These are phyloP conservation scores for Psephotus haematonotus DNA, from an alignment of 2,113 vertebrate genomes.

Conservation along the genomic window DNA sequence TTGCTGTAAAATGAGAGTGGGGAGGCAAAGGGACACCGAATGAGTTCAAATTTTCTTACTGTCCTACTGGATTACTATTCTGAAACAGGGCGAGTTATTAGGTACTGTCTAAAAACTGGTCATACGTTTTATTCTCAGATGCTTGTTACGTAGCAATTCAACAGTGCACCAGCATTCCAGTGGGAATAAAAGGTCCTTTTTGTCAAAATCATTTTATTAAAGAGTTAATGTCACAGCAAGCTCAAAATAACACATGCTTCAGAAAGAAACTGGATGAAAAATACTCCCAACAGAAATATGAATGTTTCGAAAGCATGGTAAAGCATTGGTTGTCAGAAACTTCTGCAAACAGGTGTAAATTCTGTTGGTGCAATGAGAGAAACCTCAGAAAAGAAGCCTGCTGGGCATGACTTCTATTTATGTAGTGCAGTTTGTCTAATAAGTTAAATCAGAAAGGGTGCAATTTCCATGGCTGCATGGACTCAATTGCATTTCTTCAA, in stretches of 20 bases:
- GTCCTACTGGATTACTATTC: not conserved
- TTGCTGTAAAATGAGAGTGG: not conserved
- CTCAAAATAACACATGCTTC: constrained; percentile 57
- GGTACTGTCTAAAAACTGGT: not conserved
- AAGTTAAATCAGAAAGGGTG: constrained; percentile 34
- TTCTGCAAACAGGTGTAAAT: constrained; percentile 12
- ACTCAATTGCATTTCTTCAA: not conserved
- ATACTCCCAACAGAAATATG: not conserved
- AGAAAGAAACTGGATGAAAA: constrained; percentile 48
- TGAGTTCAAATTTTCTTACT: not conserved
- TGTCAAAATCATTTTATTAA: constrained; percentile 75
- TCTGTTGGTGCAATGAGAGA: constrained; percentile 15
- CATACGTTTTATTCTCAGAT: not conserved
- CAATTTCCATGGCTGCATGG: not conserved
- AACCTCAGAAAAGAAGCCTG: not conserved
- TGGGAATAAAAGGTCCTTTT: not conserved
- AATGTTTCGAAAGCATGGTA: constrained; percentile 31
- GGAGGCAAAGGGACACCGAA: not conserved
- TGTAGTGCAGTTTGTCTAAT: not conserved
- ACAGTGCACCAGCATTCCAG: not conserved
- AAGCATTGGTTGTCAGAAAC: constrained; percentile 18
- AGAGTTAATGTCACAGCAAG: constrained; percentile 58
- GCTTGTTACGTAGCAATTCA: not conserved
- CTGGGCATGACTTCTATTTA: not conserved
- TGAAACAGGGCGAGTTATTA: not conserved